Percentiles rank a stretch among this genome's conserved stretches.
phyloP scores from a whole-genome alignment of 2,113 vertebrate genomes.

The Ploceus nigricollis region DNA sequence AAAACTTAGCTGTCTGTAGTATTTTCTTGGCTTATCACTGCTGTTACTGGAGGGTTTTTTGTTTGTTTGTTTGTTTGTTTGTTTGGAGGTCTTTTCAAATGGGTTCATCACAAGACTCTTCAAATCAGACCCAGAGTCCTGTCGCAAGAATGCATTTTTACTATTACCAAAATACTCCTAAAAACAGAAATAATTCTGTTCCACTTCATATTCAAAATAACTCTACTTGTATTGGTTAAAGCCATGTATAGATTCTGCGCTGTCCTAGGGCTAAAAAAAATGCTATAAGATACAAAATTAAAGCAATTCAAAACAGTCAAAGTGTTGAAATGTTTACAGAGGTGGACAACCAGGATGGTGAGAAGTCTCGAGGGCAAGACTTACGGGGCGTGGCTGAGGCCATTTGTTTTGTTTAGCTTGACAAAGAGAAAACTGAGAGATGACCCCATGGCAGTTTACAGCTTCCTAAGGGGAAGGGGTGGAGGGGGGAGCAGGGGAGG shows the following conservation, averaged over 20 bases:
- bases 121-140: neutral
- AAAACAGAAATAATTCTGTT: neutral
- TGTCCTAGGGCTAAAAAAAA: neutral
- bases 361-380: neutral
- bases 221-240: neutral
- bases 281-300: neutral
- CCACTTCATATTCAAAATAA: neutral
- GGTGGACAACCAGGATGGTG: no score
- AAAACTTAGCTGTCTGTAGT: neutral
- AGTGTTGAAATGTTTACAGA: neutral
- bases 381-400: neutral
- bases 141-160: neutral
- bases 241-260: neutral
- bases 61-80: neutral
- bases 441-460: no score
- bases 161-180: neutral
- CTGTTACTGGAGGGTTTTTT: neutral
- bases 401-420: neutral
- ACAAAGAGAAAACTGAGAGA: neutral
- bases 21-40: neutral
- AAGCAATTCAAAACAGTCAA: neutral
- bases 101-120: neutral
- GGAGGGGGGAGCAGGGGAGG: neutral
- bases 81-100: neutral
- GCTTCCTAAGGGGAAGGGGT: neutral